Evolutionary conservation across 2,113 vertebrate genomes (phyloP).

Genomic region (Melanerpes formicivorus): DNA sequence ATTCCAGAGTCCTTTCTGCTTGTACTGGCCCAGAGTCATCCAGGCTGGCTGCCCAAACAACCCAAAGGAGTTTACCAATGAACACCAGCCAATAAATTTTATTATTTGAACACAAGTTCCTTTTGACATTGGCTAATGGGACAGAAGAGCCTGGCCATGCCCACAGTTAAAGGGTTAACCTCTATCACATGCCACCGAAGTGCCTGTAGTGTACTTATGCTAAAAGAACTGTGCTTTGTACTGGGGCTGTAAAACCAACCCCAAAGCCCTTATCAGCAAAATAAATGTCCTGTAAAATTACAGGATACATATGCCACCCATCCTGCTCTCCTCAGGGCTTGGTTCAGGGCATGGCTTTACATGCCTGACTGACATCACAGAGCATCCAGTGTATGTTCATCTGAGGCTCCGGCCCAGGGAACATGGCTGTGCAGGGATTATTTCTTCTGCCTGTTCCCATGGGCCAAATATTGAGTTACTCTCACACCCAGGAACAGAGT

Average conservation of each 20-base stretch:
- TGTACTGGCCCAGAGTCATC: background rate
- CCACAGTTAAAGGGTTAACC: background rate
- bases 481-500: background rate
- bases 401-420: background rate
- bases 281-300: background rate
- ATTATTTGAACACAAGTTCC: background rate
- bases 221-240: background rate
- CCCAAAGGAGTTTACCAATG: background rate
- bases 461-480: background rate
- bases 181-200: background rate
- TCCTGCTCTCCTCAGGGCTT: background rate
- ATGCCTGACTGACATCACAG: background rate
- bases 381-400: background rate
- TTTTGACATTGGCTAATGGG: background rate
- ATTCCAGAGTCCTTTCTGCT: background rate
- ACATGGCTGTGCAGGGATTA: accelerated
- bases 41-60: background rate
- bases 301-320: background rate
- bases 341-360: background rate
- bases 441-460: background rate
- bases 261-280: background rate
- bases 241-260: background rate
- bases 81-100: background rate
- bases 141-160: background rate
- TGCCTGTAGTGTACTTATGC: no score